Base-by-base conservation (phyloP, 2,797 vertebrate genomes). In the Chaenodraco wilsoni region DNA sequence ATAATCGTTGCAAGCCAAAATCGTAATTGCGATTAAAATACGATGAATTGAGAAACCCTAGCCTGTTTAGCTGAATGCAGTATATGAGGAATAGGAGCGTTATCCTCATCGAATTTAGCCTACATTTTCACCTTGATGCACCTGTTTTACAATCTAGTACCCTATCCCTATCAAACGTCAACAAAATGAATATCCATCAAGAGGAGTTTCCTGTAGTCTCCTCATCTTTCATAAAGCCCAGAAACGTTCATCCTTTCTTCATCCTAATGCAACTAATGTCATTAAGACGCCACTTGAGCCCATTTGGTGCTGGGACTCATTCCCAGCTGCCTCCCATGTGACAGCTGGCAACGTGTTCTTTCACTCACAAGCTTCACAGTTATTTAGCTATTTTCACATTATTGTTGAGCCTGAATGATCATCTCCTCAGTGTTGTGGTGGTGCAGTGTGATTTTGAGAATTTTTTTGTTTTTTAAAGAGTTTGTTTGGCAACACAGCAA, bases 321-420 rank as follows among this genome's bases (percentile, higher is more conserved):
- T 81, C 78, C 84, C 87, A 85, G 82, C 88, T 88, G 85, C 87
- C 79, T 81, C 41, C 63, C 49, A 72, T 87, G 87, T 87, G 87
- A 89, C 88, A 89, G 82, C 85, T 88, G 84, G 81, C 80, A 79
- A 73, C 49, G 5, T 70, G 62, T 81, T 81, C 71, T 86, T 82
- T 84, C 57, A 72, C 51, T 86, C 66, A 76, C 61, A 81, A 79
- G 83, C 82, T 72, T 76, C 67, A 84, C 74, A 85, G 77, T 80
- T 64, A 87, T 85, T 88, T 79, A 0, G 23, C 72, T 75, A 72
- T 88, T 88, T 87, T 54, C 71, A 82, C 78, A 65, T 83, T 82
- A 82, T 75, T 62, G 67, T 83, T 50, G 41, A 75, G 74, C 31
- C 51, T 62, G 60, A 84, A 76, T 79, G 66, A 75, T 74, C 60